These are phyloP conservation scores for Vireo griseus DNA, from an alignment of 2,797 vertebrate species.

Conservation along the genomic window DNA sequence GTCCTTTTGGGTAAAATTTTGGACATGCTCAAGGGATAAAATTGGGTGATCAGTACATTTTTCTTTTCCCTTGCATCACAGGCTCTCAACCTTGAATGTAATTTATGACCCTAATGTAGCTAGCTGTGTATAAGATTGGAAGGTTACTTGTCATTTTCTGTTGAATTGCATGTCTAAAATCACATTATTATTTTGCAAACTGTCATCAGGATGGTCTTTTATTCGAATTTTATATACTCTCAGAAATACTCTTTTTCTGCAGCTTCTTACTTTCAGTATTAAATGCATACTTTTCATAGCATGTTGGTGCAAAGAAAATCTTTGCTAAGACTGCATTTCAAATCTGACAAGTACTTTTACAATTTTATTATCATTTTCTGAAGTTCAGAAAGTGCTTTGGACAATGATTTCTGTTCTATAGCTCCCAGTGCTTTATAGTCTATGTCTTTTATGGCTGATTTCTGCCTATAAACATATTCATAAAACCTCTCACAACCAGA, in stretches of 20 bases:
- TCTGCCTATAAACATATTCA: slow-evolving; percentile 57
- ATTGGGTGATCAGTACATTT: not conserved
- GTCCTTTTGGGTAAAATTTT: not conserved
- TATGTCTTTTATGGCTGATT: slow-evolving; percentile 51
- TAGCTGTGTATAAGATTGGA: not conserved
- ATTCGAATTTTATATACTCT: not conserved
- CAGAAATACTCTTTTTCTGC: not conserved
- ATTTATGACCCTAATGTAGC: not conserved
- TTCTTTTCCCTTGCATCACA: not conserved
- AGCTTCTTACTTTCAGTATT: not conserved
- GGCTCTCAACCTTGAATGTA: not conserved
- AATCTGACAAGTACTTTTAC: slow-evolving; percentile 15
- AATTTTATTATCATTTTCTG: slow-evolving; percentile 19
- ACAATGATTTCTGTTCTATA: slow-evolving; percentile 47
- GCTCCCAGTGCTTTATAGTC: slow-evolving; percentile 33
- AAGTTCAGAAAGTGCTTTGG: slow-evolving; percentile 46
- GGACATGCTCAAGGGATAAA: not conserved
- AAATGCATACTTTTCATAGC: not conserved
- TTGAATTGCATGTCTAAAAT: not conserved
- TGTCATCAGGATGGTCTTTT: not conserved
- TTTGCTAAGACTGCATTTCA: slow-evolving; percentile 28
- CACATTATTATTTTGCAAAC: not conserved
- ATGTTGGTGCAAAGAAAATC: not conserved
- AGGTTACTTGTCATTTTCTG: not conserved
- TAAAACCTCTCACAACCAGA: slow-evolving; percentile 47